Evolutionary conservation across 2,888 invertebrate genomes (phyloP).

Genomic region (Drosophila cognata): DNA sequence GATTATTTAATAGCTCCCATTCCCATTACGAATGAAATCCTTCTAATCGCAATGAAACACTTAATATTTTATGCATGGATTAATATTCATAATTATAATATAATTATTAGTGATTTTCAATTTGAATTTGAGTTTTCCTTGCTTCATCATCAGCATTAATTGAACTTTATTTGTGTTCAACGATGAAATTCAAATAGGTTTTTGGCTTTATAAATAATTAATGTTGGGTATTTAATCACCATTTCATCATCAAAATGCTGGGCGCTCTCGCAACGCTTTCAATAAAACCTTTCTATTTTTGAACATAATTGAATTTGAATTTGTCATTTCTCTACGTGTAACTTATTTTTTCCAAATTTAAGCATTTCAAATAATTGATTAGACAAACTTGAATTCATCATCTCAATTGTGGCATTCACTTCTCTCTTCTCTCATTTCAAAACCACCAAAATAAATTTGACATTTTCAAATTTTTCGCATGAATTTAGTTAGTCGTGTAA

Average conservation of each 20-base stretch:
- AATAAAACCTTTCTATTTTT: neutral
- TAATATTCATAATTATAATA: neutral
- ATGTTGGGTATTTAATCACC: neutral
- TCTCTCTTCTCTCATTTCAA: neutral
- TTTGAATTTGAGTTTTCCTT: neutral
- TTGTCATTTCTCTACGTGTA: neutral
- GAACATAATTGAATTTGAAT: neutral
- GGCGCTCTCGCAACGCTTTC: neutral
- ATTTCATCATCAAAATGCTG: neutral
- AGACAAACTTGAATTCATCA: neutral
- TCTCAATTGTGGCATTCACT: neutral
- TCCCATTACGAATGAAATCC: neutral
- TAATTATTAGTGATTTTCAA: neutral
- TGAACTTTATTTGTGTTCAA: neutral
- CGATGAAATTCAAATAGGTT: neutral
- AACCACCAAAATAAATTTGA: slow-evolving; percentile 2
- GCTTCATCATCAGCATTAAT: neutral
- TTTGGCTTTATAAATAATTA: neutral
- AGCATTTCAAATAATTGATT: neutral
- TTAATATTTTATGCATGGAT: neutral
- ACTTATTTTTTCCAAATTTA: neutral
- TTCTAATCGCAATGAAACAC: neutral
- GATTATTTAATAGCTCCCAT: neutral
- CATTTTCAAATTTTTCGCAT: neutral
- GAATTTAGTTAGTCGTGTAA: neutral